phyloP scores from a whole-genome alignment of 2,113 vertebrate species.

The Macheiramphus alcinus region DNA sequence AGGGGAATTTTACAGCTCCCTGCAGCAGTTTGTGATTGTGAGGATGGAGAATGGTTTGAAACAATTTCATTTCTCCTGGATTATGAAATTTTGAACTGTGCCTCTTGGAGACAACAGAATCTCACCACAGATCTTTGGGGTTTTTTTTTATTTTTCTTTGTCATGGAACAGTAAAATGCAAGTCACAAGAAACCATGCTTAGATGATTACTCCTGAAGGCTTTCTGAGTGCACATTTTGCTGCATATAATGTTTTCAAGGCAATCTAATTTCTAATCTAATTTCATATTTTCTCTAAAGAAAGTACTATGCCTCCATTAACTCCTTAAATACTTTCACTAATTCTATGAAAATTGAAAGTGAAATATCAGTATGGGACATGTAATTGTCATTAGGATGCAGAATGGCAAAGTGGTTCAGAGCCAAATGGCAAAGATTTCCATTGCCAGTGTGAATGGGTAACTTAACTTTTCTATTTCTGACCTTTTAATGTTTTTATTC shows the following conservation, averaged over 20 bases:
- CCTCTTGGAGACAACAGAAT: not conserved
- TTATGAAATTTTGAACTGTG: not conserved
- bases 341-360: constrained; percentile 50
- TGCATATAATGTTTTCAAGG: constrained; percentile 28
- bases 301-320: constrained; percentile 45
- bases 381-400: constrained; percentile 36
- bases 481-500: constrained; percentile 31
- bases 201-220: constrained; percentile 28
- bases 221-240: constrained; percentile 37
- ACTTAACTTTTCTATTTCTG: constrained; percentile 12
- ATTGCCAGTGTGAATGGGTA: not conserved
- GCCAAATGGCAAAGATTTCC: constrained; percentile 45
- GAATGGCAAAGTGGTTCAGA: constrained; percentile 27
- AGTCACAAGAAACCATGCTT: not conserved
- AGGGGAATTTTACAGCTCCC: not conserved
- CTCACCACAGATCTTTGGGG: not conserved
- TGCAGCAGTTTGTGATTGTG: not conserved
- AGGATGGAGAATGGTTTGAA: not conserved
- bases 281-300: constrained; percentile 51
- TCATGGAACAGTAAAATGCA: not conserved
- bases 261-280: constrained; percentile 58
- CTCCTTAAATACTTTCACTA: constrained; percentile 53
- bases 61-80: not conserved
- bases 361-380: constrained; percentile 28
- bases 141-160: not conserved